Base-by-base conservation (phyloP, 1,140 invertebrate species). In the Leptinotarsa texana region DNA sequence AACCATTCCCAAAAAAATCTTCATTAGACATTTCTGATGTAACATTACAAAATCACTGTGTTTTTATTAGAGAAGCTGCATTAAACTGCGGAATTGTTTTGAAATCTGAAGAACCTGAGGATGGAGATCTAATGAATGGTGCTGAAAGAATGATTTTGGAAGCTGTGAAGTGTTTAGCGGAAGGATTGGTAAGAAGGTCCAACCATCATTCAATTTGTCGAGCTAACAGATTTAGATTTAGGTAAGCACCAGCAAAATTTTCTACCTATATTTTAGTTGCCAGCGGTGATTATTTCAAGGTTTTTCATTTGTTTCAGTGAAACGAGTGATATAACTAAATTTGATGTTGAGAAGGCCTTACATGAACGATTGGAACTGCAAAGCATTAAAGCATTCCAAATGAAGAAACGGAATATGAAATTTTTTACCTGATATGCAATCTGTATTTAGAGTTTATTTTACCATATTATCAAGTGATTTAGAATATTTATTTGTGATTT, bases 121-220 rank as follows among this genome's bases (percentile, higher is more conserved):
- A 79, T 4, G 79, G 78, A n/a, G 73, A 83, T 6, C 21, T 74
- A 22, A 76, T 79, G 66, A 82, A 82, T 72, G 76, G 77, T 18
- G 75, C 81, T 24, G 81, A 83, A 77, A 73, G 81, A 51, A 77
- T 82, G 71, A 75, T 84, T 67, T 74, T 81, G 6, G 77, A 83
- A 72, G 79, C 80, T 68, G 79, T 81, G 1, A 80, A 79, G 69
- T 81, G 82, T 78, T 77, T 84, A 15, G 82, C 82, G 5, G 81
- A 84, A 69, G 75, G 79, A 71, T 66, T 84, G 63, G 80, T 84
- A 13, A 74, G 83, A 62, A 78, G 78, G 51, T 76, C 81, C 4
- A 71, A 75, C 21, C 76, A 81, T 73, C 51, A 76, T 77, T 22
- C 78, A 27, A 74, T 81, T 61, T 77, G 74, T 73, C 27, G 72